Conservation (phyloP, 2,113 vertebrate species). For the Nannobrachium achirus region DNA sequence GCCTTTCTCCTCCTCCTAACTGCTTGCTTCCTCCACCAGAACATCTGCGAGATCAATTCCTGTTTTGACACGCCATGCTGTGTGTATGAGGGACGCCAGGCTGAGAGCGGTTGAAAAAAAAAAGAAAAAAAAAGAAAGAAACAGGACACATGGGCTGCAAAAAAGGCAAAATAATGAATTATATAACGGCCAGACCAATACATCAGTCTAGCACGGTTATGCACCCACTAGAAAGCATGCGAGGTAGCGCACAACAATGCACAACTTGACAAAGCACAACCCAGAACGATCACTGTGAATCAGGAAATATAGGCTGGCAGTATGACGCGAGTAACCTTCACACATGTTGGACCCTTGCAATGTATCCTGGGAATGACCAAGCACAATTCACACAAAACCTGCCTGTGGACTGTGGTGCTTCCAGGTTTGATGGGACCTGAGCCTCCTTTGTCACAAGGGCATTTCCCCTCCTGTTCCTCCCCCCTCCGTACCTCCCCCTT, state of each 20-base stretch:
- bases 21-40: neutral
- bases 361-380: constrained; percentile 3
- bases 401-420: neutral
- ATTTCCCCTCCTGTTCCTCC: constrained; percentile 24
- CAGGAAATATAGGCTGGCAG: neutral
- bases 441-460: constrained; percentile 27
- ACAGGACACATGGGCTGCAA: too few species aligned
- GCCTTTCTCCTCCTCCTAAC: neutral
- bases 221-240: neutral
- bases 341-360: neutral
- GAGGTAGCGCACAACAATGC: too few species aligned
- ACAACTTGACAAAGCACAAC: too few species aligned
- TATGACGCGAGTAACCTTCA: constrained; percentile 11
- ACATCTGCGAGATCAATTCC: too few species aligned
- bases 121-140: too few species aligned
- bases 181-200: too few species aligned
- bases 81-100: too few species aligned
- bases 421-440: constrained; percentile 7
- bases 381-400: constrained; percentile 17
- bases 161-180: too few species aligned
- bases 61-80: neutral
- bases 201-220: neutral
- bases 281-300: too few species aligned
- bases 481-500: neutral
- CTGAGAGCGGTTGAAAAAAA: too few species aligned